Evolutionary conservation across 2,888 invertebrate genomes (phyloP).

Genomic region (Agrotis ipsilon): DNA sequence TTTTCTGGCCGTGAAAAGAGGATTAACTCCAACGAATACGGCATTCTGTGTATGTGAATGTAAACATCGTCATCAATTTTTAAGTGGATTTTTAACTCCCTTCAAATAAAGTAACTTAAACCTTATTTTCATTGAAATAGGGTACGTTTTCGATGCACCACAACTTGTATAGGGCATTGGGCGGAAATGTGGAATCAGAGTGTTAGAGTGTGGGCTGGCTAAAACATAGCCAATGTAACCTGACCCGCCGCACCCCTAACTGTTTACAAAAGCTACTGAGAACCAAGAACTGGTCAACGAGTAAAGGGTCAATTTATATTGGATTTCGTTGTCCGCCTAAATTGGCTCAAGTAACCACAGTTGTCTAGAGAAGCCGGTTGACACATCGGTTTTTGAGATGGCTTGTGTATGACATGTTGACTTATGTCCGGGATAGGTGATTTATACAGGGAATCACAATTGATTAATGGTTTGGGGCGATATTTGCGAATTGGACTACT

Average conservation of each 20-base stretch:
- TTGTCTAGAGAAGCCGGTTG: slow-evolving; percentile 81
- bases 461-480: slow-evolving; percentile 36
- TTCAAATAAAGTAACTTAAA: slow-evolving; percentile 45
- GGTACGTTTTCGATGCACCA: slow-evolving; percentile 70
- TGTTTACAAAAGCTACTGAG: slow-evolving; percentile 62
- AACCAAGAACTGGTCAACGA: slow-evolving; percentile 66
- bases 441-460: slow-evolving; percentile 47
- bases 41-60: slow-evolving; percentile 27
- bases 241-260: slow-evolving; percentile 72
- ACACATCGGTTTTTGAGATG: slow-evolving; percentile 74
- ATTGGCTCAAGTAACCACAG: slow-evolving; percentile 88
- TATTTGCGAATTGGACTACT: slow-evolving; percentile 27
- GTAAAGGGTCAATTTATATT: slow-evolving; percentile 75
- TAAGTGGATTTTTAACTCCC: slow-evolving; percentile 36
- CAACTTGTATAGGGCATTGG: slow-evolving; percentile 80
- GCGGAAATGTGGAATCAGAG: slow-evolving; percentile 89
- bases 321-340: slow-evolving; percentile 79
- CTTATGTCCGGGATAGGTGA: slow-evolving; percentile 46
- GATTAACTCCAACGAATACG: slow-evolving; percentile 29
- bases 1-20: slow-evolving; percentile 11
- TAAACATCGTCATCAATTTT: slow-evolving; percentile 39
- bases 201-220: slow-evolving; percentile 81
- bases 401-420: slow-evolving; percentile 59
- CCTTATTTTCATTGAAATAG: slow-evolving; percentile 65
- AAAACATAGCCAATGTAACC: slow-evolving; percentile 76